Base-by-base conservation (phyloP, 2,113 vertebrate genomes). In the Callorhinus ursinus region DNA sequence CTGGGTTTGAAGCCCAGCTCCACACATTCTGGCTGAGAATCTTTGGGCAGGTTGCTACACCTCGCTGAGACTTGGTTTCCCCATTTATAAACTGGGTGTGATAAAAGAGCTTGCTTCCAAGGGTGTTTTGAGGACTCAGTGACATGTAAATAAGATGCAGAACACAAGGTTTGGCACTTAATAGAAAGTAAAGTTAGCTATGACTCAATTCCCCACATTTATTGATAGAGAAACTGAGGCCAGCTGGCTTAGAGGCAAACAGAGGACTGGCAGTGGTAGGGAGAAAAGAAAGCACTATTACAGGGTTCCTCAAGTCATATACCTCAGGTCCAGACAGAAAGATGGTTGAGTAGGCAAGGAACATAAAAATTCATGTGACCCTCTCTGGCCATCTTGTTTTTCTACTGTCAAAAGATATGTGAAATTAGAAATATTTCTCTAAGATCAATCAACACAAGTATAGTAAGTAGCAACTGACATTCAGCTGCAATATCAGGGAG, bases 401-500 rank as follows among this genome's bases (percentile, higher is more conserved):
- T 42, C 53, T 22, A 61, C 76, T 53, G 95, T 72, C 74, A 39
- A 97, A 42, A 84, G 31, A 93, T 49, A 22, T 21, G 19, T 33
- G 26, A 89, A 89, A 15, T 81, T 67, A 92, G 42, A 84, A 85
- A 31, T 84, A 67, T 39, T 89, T 93, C 89, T 86, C 72, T 72
- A 19, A 77, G 71, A 82, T 51, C 63, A 55, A 79, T 49, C 59
- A 59, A 71, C 8, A 2, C 61, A 85, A 86, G 39, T n/a, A 83
- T 28, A 76, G 42, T 46, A 94, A 88, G 59, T 11, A n/a, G 46
- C 36, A 72, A 83, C 21, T 39, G 33, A 51, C 11, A 26, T 22
- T 77, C 88, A 88, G 14, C 26, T 77, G 59, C 26, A 53, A 36
- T 19, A 57, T 63, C 65, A 69, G 57, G 33, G 33, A 85, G 53